Conservation (phyloP, 1,140 invertebrate species). For the Zaprionus vittiger region DNA sequence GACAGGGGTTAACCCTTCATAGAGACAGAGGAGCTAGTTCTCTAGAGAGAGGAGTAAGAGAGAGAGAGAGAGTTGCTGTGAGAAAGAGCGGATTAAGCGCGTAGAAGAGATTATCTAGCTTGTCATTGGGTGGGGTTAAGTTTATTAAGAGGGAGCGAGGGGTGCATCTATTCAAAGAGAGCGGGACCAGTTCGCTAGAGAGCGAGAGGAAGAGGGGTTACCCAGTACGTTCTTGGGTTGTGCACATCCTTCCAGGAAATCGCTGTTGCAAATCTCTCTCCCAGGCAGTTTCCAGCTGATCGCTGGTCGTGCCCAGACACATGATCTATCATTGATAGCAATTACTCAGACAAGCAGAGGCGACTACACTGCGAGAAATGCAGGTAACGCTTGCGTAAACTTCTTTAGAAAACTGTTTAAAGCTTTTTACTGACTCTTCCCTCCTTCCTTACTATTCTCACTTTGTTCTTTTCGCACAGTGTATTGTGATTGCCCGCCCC, state of each 20-base stretch:
- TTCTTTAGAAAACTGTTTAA: neutral
- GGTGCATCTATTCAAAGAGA: neutral
- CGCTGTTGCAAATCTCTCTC: constrained; percentile 26
- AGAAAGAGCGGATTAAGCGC: no score
- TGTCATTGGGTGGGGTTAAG: no score
- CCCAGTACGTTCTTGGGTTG: neutral
- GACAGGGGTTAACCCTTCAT: no score
- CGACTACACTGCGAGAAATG: constrained; percentile 21
- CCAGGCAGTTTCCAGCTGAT: constrained; percentile 28
- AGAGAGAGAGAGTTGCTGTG: no score
- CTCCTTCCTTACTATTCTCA: neutral
- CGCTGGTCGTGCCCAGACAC: constrained; percentile 42
- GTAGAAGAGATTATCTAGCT: no score
- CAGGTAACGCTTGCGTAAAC: neutral
- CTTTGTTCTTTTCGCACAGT: neutral
- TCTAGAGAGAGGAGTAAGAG: no score
- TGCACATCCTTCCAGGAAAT: constrained; percentile 42
- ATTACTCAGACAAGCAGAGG: constrained; percentile 38
- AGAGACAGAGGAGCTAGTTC: no score
- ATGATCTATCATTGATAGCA: constrained; percentile 53
- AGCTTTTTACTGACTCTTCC: neutral
- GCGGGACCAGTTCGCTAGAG: neutral
- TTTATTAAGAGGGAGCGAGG: no score
- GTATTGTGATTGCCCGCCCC: constrained; percentile 19
- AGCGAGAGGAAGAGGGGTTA: neutral